Evolutionary conservation across 2,113 vertebrate genomes (phyloP).

Genomic region (Thymallus thymallus): DNA sequence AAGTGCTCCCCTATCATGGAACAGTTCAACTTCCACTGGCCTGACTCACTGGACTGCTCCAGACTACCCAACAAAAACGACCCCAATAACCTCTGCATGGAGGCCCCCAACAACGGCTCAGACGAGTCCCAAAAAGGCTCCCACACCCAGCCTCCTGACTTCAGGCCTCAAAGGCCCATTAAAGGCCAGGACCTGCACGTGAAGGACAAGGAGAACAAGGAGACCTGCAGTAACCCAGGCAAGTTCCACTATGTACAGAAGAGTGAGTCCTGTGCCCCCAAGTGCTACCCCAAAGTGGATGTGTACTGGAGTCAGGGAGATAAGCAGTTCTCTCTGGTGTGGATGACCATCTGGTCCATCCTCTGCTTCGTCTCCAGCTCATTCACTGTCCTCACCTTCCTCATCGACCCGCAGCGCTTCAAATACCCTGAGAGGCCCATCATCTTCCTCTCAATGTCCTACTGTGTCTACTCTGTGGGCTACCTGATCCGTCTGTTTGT

Average conservation of each 20-base stretch:
- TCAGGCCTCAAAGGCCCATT: slow-evolving; percentile 80
- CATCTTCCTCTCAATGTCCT: slow-evolving; percentile 98
- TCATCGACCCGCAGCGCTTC: slow-evolving; percentile 92
- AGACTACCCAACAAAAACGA: slow-evolving; percentile 94
- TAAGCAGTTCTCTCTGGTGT: slow-evolving; percentile 90
- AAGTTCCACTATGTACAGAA: slow-evolving; percentile 97
- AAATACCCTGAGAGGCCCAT: slow-evolving; percentile 96
- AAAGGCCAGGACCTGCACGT: too few species aligned
- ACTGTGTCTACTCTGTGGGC: slow-evolving; percentile 94
- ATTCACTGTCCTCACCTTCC: slow-evolving; percentile 96
- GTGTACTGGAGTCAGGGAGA: slow-evolving; percentile 94
- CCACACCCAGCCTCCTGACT: slow-evolving; percentile 86
- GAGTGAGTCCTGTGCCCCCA: slow-evolving; percentile 90
- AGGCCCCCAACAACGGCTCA: slow-evolving; percentile 90
- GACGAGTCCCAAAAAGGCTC: slow-evolving; percentile 84
- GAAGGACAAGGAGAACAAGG: slow-evolving; percentile 74
- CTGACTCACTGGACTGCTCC: slow-evolving; percentile 90
- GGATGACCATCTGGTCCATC: slow-evolving; percentile 93
- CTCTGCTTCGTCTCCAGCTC: slow-evolving; percentile 95
- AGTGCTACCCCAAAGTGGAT: slow-evolving; percentile 89
- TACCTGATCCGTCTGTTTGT: slow-evolving; percentile 95
- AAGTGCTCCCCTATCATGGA: slow-evolving; percentile 94
- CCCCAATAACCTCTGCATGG: slow-evolving; percentile 97
- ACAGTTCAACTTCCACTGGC: slow-evolving; percentile 94
- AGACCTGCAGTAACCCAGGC: slow-evolving; percentile 82